Evolutionary conservation across 2,113 vertebrate species (phyloP), one percentile per base, ranked within the genome.

Genomic region (Oncorhynchus masou): DNA sequence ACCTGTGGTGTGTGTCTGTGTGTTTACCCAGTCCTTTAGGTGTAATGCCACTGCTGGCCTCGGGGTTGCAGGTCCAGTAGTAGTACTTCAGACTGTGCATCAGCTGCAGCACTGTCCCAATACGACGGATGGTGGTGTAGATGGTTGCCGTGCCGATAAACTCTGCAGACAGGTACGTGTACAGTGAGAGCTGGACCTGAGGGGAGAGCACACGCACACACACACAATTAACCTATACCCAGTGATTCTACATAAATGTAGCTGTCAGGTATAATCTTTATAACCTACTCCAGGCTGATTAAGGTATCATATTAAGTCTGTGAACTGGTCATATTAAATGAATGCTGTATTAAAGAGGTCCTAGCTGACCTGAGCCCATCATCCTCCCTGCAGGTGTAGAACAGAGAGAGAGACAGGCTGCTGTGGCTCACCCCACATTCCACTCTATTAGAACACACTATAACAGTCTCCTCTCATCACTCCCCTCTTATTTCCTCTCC

Each of bases 41-140:
- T 71, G 91, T 88, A 77, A 99, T 99, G 39, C 96, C 96, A 73
- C 98, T 99, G 89, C 96, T 96, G 51, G 99, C 97, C 73, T 94
- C 90, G 31, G 97, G 97, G 88, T 98, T 98, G 83, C 95, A 92
- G 74, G 97, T 97, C 98, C 98, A 99, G 94, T 99, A 99, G 94
- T 99, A 99, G 88, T 99, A 99, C 89, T 99, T 99, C 29, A 99
- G 92, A 0, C 97, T 99, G 91, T 99, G 97, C 98, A 99, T 99
- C 74, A 99, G 91, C 91, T 99, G 98, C 86, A 99, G 92, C 66
- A 99, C 98, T 0, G 98, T 99, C 78, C 98, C 97, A 11, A 99
- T 97, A 59, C 98, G 94, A 31, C 98, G 95, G 77, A 99, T 99
- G 81, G 98, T 99, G 81, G 95, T 96, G 79, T 99, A 99, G 87